Evolutionary conservation across 2,113 vertebrate species (phyloP), one percentile per base, ranked within the genome.

Genomic region (Caretta caretta): DNA sequence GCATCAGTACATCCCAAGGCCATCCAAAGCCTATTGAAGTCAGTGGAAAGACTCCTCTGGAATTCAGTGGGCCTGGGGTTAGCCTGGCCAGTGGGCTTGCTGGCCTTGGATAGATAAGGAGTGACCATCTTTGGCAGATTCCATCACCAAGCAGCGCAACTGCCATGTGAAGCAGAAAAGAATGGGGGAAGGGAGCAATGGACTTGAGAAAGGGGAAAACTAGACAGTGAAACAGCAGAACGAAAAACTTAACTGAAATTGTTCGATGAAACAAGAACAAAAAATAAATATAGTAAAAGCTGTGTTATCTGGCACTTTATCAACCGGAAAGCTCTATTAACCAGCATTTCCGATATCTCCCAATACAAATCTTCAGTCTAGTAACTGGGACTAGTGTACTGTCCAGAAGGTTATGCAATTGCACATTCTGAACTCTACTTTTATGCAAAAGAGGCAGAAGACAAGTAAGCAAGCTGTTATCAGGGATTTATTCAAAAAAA

Each of bases 241-340:
- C 0, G 14, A 80, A 65, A 49, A 49, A 0, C 5, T 54, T 62
- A 92, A 11, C 80, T 94, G 22, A 42, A 75, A 10, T 10, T 24
- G 38, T 24, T 42, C 93, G 80, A 84, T 78, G 92, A 91, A 88
- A 86, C 35, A 90, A 93, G 4, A 4, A 86, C 24, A 92, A 90
- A 93, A 91, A 91, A 75, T 76, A 95, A 95, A 90, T 96, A 53
- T 7, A 53, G 53, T 53, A 53, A 53, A 53, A 53, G 53, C 53
- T 53, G 53, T 53, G 53, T 53, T 53, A 53, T 53, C 7, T 8
- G 53, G 53, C 53, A 22, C 7, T 20, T 53, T 53, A 20, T 53
- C 19, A 53, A 53, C 53, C 7, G 1, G 53, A 53, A 53, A 53
- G 53, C 53, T 53, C 53, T 53, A 53, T 22, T 22, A 53, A 53